phyloP scores from a whole-genome alignment of 2,888 invertebrate genomes.

The Cybosia mesomella region DNA sequence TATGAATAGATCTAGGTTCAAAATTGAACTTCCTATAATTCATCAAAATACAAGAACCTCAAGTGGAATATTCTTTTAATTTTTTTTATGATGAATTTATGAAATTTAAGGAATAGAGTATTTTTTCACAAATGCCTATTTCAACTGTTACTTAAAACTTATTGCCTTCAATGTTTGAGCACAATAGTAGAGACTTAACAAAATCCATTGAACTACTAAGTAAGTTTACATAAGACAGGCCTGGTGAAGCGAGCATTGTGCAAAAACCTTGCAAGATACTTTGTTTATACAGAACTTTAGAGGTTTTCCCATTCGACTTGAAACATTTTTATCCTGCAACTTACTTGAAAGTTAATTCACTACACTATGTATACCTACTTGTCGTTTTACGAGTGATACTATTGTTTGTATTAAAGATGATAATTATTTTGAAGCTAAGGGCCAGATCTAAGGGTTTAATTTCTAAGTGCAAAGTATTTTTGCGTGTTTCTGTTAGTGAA shows the following conservation, averaged over 20 bases:
- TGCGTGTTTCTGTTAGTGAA: neutral
- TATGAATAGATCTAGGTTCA: no score
- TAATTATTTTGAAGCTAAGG: neutral
- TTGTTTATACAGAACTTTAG: conserved; percentile 44
- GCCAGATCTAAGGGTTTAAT: neutral
- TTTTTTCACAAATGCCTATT: neutral
- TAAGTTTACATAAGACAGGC: conserved; percentile 50
- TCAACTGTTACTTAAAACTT: neutral
- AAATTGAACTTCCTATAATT: no score
- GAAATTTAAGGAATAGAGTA: neutral
- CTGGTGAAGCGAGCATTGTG: conserved; percentile 52
- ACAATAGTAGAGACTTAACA: conserved; percentile 48
- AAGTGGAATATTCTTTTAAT: no score
- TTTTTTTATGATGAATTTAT: no score
- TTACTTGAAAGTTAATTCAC: conserved; percentile 51
- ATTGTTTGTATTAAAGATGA: neutral
- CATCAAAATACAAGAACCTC: neutral
- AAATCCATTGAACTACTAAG: conserved; percentile 55
- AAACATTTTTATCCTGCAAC: conserved; percentile 53
- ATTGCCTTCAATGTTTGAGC: conserved; percentile 29
- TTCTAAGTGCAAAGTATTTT: no score
- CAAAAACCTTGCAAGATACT: conserved; percentile 48
- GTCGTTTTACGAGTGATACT: conserved; percentile 35
- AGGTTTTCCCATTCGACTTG: conserved; percentile 50
- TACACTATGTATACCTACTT: conserved; percentile 36